Percentiles rank a stretch among this genome's conserved stretches.
These are phyloP conservation scores for Paragorgia papillata DNA, from an alignment of 92 coral and sea anemone species.

Conservation along the genomic window DNA sequence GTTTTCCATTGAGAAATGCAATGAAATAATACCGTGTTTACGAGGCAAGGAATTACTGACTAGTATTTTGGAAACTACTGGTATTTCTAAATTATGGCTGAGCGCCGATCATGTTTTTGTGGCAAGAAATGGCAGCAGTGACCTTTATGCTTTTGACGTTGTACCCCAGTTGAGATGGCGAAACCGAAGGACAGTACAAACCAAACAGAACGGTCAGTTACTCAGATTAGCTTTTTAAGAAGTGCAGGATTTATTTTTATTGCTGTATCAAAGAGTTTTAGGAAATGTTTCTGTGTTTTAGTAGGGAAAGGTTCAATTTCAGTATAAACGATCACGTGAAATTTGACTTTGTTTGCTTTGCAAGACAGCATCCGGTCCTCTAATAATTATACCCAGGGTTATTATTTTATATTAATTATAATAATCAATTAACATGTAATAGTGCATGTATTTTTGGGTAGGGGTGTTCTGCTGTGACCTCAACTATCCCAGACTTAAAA, in stretches of 20 bases:
- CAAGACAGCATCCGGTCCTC: too few relatives aligned
- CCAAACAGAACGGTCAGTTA: constrained; percentile 55
- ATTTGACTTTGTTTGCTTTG: not conserved
- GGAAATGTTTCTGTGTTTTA: too few relatives aligned
- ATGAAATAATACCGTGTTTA: constrained; percentile 20
- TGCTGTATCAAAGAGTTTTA: too few relatives aligned
- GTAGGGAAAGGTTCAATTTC: too few relatives aligned
- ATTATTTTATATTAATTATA: too few relatives aligned
- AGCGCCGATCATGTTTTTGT: constrained; percentile 74
- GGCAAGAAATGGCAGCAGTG: constrained; percentile 21
- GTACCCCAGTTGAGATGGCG: constrained; percentile 79
- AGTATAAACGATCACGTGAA: not conserved
- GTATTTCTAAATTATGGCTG: constrained; percentile 62
- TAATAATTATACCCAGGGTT: too few relatives aligned
- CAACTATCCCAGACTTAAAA: too few relatives aligned
- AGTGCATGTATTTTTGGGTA: too few relatives aligned
- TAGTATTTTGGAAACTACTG: constrained; percentile 6
- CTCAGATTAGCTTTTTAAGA: too few relatives aligned
- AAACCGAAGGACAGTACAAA: constrained; percentile 55
- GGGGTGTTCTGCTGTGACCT: too few relatives aligned
- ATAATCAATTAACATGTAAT: too few relatives aligned
- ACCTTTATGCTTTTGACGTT: constrained; percentile 72
- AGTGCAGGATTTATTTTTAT: too few relatives aligned
- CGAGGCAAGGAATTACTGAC: constrained; percentile 14
- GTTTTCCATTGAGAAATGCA: constrained; percentile 15